phyloP scores from a whole-genome alignment of 2,888 invertebrate species.

The Drosophila meridionalis region DNA sequence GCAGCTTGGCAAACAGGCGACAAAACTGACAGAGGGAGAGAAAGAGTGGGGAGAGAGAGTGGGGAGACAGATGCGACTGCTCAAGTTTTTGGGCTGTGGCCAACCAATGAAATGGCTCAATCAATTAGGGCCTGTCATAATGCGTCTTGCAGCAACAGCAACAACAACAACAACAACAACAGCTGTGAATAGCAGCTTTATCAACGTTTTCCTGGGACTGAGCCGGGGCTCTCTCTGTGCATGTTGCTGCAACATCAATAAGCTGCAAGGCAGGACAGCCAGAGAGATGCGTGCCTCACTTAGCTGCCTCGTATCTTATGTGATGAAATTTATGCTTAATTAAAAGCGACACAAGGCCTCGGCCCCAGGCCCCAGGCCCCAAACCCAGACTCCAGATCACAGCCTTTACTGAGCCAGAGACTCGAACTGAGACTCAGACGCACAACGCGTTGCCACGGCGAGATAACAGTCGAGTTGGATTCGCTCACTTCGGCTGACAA shows the following conservation, averaged over 20 bases:
- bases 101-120: slow-evolving; percentile 74
- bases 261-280: slow-evolving; percentile 36
- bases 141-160: slow-evolving; percentile 28
- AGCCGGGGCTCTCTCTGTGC: slow-evolving; percentile 41
- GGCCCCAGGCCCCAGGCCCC: slow-evolving; percentile 3
- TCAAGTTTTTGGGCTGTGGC: slow-evolving; percentile 59
- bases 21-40: slow-evolving; percentile 55
- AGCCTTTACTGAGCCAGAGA: not conserved
- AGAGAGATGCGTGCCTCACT: slow-evolving; percentile 70
- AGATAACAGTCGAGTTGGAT: slow-evolving; percentile 53
- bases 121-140: slow-evolving; percentile 75
- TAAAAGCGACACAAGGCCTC: slow-evolving; percentile 81
- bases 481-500: slow-evolving; percentile 62
- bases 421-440: slow-evolving; percentile 27
- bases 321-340: slow-evolving; percentile 84
- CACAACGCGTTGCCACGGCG: slow-evolving; percentile 53
- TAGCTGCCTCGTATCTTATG: slow-evolving; percentile 75
- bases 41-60: not conserved
- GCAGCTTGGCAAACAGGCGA: slow-evolving; percentile 66
- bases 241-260: slow-evolving; percentile 77
- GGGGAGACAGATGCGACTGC: slow-evolving; percentile 16
- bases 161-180: slow-evolving; percentile 10
- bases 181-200: slow-evolving; percentile 31
- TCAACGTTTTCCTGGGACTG: slow-evolving; percentile 24
- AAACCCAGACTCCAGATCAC: not conserved